Percentiles rank a stretch among this genome's conserved stretches.
Evolutionary conservation across 1,140 invertebrate species (phyloP).

Genomic region (Pogonomyrmex californicus): DNA sequence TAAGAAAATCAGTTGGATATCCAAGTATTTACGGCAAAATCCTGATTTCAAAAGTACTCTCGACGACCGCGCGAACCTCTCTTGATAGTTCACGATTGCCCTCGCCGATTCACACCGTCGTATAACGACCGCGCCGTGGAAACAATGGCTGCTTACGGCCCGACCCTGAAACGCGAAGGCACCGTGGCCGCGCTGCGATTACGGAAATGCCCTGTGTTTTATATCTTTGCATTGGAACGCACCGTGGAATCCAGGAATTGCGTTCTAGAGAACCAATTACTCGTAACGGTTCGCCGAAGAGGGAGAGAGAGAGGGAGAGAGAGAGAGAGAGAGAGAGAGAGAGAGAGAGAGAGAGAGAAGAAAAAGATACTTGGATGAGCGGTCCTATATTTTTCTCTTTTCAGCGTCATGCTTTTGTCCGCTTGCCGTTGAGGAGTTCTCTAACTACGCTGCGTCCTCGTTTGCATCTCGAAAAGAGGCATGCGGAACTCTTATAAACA

Average conservation of each 20-base stretch:
- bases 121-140: slow-evolving; percentile 51
- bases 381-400: slow-evolving; percentile 9
- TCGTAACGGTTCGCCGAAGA: slow-evolving; percentile 65
- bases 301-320: not conserved
- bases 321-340: too few species aligned
- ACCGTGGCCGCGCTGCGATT: slow-evolving; percentile 59
- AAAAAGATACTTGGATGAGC: slow-evolving; percentile 15
- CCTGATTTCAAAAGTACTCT: slow-evolving; percentile 36
- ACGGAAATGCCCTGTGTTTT: slow-evolving; percentile 72
- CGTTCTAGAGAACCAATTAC: slow-evolving; percentile 76
- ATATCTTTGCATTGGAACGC: slow-evolving; percentile 71
- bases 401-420: slow-evolving; percentile 15
- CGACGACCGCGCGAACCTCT: not conserved
- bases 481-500: not conserved
- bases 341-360: too few species aligned
- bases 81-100: slow-evolving; percentile 45
- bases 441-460: slow-evolving; percentile 13
- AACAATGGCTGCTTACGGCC: slow-evolving; percentile 69
- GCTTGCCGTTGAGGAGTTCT: slow-evolving; percentile 9
- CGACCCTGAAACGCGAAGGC: slow-evolving; percentile 51
- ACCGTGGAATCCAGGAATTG: slow-evolving; percentile 68
- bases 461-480: slow-evolving; percentile 19
- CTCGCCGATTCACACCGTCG: slow-evolving; percentile 48
- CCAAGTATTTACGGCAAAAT: slow-evolving; percentile 20
- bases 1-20: slow-evolving; percentile 49